These are phyloP conservation scores for Centropus unirufus DNA, from an alignment of 2,113 vertebrate species.

Conservation along the genomic window DNA sequence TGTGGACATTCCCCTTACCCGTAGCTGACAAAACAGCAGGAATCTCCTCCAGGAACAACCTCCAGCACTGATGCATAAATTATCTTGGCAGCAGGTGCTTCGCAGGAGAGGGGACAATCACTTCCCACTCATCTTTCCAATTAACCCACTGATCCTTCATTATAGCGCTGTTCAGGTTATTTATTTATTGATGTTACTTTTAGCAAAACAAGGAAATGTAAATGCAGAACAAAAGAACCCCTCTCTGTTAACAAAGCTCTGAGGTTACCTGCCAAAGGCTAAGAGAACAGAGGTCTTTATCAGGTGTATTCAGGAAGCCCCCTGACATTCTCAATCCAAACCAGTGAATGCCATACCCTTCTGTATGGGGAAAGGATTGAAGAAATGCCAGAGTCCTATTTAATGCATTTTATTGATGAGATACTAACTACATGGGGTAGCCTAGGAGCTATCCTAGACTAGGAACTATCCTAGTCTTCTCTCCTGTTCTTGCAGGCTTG, in stretches of 20 bases:
- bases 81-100: conserved; percentile 53
- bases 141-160: conserved; percentile 49
- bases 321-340: background rate
- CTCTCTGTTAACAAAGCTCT: background rate
- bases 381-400: background rate
- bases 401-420: background rate
- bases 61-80: conserved; percentile 30
- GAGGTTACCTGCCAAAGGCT: background rate
- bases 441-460: background rate
- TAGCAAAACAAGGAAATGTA: conserved; percentile 17
- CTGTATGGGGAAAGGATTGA: background rate
- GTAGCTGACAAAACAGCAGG: conserved; percentile 1
- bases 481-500: background rate
- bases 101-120: background rate
- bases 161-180: background rate
- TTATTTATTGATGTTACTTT: conserved; percentile 17
- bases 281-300: background rate
- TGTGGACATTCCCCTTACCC: background rate
- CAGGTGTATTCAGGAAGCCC: background rate
- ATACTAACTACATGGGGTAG: no score
- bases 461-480: background rate
- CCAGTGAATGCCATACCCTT: background rate
- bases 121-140: conserved; percentile 34
- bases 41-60: conserved; percentile 18
- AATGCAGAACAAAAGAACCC: background rate